Conservation (phyloP, 2,888 invertebrate genomes). For the Flexamia atlantica region DNA sequence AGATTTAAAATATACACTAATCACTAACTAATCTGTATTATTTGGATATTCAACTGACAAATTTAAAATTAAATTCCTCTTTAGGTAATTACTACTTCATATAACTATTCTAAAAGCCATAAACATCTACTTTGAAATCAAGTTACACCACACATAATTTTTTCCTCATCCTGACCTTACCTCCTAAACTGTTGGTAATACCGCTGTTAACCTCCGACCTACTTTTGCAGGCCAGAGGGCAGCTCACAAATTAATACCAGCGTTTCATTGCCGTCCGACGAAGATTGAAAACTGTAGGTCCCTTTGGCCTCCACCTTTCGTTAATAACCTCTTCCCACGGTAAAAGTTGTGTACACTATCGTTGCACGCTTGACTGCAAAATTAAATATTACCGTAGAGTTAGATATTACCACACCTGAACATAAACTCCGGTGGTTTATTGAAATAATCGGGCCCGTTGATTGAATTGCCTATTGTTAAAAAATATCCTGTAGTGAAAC, state of each 20-base stretch:
- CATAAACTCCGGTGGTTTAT: not conserved
- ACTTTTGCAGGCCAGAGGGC: not conserved
- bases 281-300: not conserved
- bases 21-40: too few relatives aligned
- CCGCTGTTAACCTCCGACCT: not conserved
- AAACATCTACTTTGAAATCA: too few relatives aligned
- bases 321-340: conserved; percentile 12
- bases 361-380: not conserved
- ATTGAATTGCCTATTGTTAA: not conserved
- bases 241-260: not conserved
- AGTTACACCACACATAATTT: too few relatives aligned
- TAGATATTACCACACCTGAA: not conserved
- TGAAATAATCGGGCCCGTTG: not conserved
- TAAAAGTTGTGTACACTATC: not conserved
- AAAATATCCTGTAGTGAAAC: not conserved
- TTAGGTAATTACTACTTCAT: too few relatives aligned
- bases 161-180: too few relatives aligned
- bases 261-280: not conserved
- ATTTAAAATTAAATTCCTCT: too few relatives aligned
- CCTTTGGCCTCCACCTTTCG: conserved; percentile 10
- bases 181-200: not conserved
- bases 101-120: too few relatives aligned
- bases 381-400: not conserved
- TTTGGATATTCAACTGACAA: too few relatives aligned
- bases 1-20: too few relatives aligned